A percentile compares a stretch with the other conserved stretches of the same genome.
These are phyloP conservation scores for Eueremaeus valkanovi DNA, from an alignment of 2,888 invertebrate species.

Conservation along the genomic window DNA sequence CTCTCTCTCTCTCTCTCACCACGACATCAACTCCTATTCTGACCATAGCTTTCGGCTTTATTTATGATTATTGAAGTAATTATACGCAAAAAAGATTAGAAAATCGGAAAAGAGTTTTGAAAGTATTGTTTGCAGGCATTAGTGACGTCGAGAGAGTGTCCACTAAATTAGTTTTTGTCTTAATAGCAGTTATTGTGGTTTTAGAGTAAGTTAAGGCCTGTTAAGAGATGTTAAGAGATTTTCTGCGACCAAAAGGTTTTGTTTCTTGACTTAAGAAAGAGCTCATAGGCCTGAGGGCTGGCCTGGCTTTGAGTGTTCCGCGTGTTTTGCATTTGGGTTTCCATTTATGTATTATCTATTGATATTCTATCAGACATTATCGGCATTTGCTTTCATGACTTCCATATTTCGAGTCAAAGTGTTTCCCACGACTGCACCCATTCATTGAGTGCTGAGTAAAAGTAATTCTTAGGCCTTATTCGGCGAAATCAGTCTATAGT, in stretches of 20 bases:
- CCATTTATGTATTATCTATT: conserved; percentile 28
- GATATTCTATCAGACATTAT: conserved; percentile 34
- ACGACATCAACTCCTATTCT: too few species aligned
- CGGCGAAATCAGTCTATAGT: conserved; percentile 31
- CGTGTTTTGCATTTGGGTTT: conserved; percentile 26
- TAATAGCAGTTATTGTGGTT: conserved; percentile 17
- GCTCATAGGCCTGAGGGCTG: background rate
- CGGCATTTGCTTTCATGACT: conserved; percentile 31
- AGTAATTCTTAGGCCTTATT: conserved; percentile 20
- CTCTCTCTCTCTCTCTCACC: too few species aligned
- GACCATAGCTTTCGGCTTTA: background rate
- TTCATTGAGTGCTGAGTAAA: conserved; percentile 27
- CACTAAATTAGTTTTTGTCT: conserved; percentile 31
- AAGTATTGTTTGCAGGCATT: conserved; percentile 1
- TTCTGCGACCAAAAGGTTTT: conserved; percentile 27
- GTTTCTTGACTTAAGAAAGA: conserved; percentile 7
- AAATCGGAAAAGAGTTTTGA: background rate
- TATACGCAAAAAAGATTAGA: background rate
- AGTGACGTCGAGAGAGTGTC: background rate
- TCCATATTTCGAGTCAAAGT: conserved; percentile 35
- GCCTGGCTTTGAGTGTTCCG: background rate
- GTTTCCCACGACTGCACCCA: conserved; percentile 35
- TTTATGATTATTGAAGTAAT: background rate
- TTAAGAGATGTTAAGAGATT: background rate
- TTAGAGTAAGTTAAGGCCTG: background rate